phyloP scores from a whole-genome alignment of 2,888 invertebrate species.

The Diarsia dahlii region DNA sequence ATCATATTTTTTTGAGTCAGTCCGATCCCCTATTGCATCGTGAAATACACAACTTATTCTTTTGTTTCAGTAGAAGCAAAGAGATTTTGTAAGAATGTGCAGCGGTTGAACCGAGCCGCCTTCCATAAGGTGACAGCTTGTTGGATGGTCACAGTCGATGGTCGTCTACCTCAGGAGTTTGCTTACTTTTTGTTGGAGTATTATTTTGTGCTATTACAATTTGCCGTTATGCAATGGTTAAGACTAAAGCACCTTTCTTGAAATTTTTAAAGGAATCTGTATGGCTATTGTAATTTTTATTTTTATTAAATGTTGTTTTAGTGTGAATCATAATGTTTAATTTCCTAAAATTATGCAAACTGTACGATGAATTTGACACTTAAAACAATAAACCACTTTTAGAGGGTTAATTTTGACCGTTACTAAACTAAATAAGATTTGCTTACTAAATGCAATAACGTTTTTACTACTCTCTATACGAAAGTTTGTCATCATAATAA shows the following conservation, averaged over 20 bases:
- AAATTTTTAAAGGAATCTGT: neutral
- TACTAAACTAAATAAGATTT: too few relatives aligned
- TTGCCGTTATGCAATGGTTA: neutral
- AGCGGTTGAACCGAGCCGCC: constrained; percentile 1
- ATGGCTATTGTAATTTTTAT: neutral
- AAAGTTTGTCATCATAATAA: too few relatives aligned
- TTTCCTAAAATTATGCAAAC: too few relatives aligned
- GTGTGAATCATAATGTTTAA: neutral
- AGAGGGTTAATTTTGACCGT: too few relatives aligned
- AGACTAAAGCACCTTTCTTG: neutral
- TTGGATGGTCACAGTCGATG: constrained; percentile 7
- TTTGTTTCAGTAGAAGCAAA: constrained; percentile 2
- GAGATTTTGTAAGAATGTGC: constrained; percentile 13
- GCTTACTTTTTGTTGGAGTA: neutral
- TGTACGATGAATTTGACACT: too few relatives aligned
- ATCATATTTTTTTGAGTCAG: too few relatives aligned
- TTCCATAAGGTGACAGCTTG: constrained; percentile 12
- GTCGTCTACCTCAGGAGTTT: neutral
- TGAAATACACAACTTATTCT: neutral
- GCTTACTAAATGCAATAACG: too few relatives aligned
- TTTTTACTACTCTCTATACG: too few relatives aligned
- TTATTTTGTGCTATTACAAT: constrained; percentile 1
- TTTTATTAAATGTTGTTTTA: neutral
- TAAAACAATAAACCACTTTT: too few relatives aligned
- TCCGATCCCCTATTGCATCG: neutral